Percentiles rank a stretch among this genome's conserved stretches.
Conservation (phyloP, 2,797 vertebrate species). For the Avahi laniger region DNA sequence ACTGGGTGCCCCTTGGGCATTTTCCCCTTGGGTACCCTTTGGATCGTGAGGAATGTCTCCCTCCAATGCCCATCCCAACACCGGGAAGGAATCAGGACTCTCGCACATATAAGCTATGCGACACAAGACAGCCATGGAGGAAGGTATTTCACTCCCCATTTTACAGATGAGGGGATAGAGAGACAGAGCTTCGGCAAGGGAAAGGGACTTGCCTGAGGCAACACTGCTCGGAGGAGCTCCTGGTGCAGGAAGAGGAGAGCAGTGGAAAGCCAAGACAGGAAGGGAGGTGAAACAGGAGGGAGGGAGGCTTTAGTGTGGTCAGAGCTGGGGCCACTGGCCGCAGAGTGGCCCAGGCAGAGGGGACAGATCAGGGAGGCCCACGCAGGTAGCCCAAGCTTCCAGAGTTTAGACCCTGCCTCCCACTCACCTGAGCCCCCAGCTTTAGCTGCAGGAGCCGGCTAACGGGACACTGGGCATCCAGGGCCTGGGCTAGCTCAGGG, state of each 20-base stretch:
- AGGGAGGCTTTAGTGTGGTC: background rate
- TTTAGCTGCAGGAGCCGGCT: conserved; percentile 91
- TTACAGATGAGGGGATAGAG: background rate
- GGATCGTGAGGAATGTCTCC: background rate
- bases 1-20: too few species aligned
- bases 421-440: conserved; percentile 93
- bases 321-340: background rate
- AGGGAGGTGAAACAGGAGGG: background rate
- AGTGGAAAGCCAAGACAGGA: background rate
- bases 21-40: background rate
- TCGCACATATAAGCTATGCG: background rate
- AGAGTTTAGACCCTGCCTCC: background rate
- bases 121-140: background rate
- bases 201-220: background rate
- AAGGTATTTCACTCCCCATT: background rate
- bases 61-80: background rate
- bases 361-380: background rate
- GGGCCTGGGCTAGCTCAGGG: conserved; percentile 87
- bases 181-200: background rate
- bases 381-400: background rate
- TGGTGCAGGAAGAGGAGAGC: background rate
- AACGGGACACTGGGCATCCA: conserved; percentile 94
- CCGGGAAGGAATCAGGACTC: background rate
- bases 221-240: background rate
- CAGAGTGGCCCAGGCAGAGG: background rate